A percentile compares a stretch with the other conserved stretches of the same genome.
Evolutionary conservation across 2,113 vertebrate genomes (phyloP).

Genomic region (Zosterops pallidus): DNA sequence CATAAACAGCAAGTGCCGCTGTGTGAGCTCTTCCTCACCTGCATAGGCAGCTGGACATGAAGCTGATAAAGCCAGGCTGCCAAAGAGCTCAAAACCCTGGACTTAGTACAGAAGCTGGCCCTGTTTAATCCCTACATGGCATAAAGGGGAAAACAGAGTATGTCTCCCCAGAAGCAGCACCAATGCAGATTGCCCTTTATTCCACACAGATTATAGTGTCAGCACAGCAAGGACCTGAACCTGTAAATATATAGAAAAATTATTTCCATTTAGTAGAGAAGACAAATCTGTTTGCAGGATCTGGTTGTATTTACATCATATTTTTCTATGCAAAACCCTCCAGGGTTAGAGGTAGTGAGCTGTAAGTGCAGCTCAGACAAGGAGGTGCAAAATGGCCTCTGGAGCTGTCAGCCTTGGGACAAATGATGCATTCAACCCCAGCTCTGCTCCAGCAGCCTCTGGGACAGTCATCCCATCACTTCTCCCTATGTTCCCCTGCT

Average conservation of each 20-base stretch:
- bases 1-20: background rate
- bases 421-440: background rate
- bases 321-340: background rate
- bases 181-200: background rate
- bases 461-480: background rate
- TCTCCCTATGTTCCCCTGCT: background rate
- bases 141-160: background rate
- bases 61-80: background rate
- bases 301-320: background rate
- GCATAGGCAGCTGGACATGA: rapidly evolving
- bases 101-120: background rate
- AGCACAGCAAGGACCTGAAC: background rate
- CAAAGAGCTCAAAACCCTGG: background rate
- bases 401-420: background rate
- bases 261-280: background rate
- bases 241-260: background rate
- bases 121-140: background rate
- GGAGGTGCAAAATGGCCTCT: background rate
- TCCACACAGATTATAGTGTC: background rate
- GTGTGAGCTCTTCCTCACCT: background rate
- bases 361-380: background rate
- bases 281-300: background rate
- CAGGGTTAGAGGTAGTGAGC: background rate
- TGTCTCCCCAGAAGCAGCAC: background rate
- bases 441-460: background rate